phyloP scores from a whole-genome alignment of 2,797 vertebrate genomes.

The Labeo calbasu region DNA sequence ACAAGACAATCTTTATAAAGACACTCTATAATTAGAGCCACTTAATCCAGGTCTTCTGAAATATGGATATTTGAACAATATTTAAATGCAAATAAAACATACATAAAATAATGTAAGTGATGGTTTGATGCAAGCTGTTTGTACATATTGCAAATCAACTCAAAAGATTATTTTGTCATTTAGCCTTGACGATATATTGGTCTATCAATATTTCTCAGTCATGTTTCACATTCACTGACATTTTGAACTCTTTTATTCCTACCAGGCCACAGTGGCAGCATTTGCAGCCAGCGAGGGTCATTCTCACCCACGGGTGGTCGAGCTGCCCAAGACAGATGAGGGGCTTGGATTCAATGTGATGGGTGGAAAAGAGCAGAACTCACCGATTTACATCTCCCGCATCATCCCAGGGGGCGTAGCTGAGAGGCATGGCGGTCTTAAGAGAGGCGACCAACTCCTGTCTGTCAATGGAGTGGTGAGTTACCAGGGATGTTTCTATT shows the following conservation, averaged over 20 bases:
- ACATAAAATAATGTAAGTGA: neutral
- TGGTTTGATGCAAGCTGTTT: neutral
- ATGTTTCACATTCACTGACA: neutral
- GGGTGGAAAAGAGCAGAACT: conserved; percentile 99
- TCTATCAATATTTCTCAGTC: neutral
- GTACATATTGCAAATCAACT: neutral
- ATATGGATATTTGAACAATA: too few relatives aligned
- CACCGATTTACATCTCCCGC: conserved; percentile 98
- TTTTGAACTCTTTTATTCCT: conserved; percentile 5
- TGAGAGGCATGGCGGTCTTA: conserved; percentile 94
- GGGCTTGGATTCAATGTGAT: conserved; percentile 98
- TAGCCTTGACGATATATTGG: neutral
- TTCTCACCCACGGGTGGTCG: conserved; percentile 95
- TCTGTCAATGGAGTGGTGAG: conserved; percentile 98
- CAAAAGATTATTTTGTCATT: neutral
- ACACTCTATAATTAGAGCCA: too few relatives aligned
- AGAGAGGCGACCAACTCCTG: conserved; percentile 95
- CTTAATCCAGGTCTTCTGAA: too few relatives aligned
- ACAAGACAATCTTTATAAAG: too few relatives aligned
- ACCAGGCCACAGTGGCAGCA: conserved; percentile 94
- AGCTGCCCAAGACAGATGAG: conserved; percentile 97
- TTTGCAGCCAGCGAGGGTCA: conserved; percentile 98
- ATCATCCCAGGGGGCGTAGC: conserved; percentile 98
- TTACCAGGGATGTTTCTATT: conserved; percentile 7
- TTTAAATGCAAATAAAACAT: too few relatives aligned